Evolutionary conservation across 2,888 invertebrate species (phyloP).

Genomic region (Eurytoma californica): DNA sequence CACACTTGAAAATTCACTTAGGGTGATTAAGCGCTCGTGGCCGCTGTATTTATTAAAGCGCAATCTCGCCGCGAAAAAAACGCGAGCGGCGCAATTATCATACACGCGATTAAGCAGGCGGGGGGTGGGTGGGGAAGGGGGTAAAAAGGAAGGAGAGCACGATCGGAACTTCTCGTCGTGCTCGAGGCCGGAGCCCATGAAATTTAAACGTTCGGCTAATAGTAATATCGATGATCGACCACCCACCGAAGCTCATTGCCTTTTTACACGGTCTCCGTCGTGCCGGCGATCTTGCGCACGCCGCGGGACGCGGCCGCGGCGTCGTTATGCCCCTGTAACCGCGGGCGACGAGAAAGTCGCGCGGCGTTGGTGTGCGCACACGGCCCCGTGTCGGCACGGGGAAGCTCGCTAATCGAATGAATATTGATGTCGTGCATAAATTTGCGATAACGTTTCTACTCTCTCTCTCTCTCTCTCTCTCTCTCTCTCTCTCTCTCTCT

Average conservation of each 20-base stretch:
- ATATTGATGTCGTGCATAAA: slow-evolving; percentile 55
- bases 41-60: not conserved
- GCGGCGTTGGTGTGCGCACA: not conserved
- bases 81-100: not conserved
- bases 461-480: slow-evolving; percentile 3
- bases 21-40: not conserved
- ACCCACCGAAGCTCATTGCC: slow-evolving; percentile 58
- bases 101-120: not conserved
- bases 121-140: too few species aligned
- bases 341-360: slow-evolving; percentile 53
- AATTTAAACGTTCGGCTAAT: slow-evolving; percentile 35
- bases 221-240: slow-evolving; percentile 50
- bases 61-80: not conserved
- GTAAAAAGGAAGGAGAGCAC: too few species aligned
- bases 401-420: slow-evolving; percentile 51
- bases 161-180: not conserved
- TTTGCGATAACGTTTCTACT: slow-evolving; percentile 57
- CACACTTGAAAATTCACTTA: too few species aligned
- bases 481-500: too few species aligned
- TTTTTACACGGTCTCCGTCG: slow-evolving; percentile 55
- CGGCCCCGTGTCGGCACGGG: not conserved
- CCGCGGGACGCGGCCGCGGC: slow-evolving; percentile 34
- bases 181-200: not conserved
- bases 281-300: slow-evolving; percentile 16
- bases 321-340: slow-evolving; percentile 53